These are phyloP conservation scores for Ceratina calcarata DNA, from an alignment of 1,140 invertebrate genomes.

Conservation along the genomic window DNA sequence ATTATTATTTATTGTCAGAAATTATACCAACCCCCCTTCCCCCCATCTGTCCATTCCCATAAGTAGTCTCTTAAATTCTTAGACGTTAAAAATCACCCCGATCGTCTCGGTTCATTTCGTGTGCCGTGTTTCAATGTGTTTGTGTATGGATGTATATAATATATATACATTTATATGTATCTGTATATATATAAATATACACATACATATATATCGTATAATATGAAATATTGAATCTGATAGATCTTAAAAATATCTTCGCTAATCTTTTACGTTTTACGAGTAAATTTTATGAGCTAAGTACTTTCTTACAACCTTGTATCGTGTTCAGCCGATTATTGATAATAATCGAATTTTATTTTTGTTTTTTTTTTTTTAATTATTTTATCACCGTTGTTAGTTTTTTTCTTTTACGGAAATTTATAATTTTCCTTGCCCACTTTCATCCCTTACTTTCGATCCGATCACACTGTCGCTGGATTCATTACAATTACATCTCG, in stretches of 20 bases:
- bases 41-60: not conserved
- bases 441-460: not conserved
- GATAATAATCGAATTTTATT: constrained; percentile 37
- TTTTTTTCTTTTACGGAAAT: constrained; percentile 32
- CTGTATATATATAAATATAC: constrained; percentile 51
- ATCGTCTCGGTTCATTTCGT: constrained; percentile 20
- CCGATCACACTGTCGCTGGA: not conserved
- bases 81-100: constrained; percentile 48
- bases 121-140: constrained; percentile 29
- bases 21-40: constrained; percentile 3
- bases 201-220: constrained; percentile 52
- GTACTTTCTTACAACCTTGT: constrained; percentile 80
- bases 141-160: constrained; percentile 38
- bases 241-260: constrained; percentile 78
- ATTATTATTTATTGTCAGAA: constrained; percentile 57
- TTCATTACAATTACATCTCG: not conserved
- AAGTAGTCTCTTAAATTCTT: constrained; percentile 40
- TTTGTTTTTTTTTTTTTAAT: constrained; percentile 45
- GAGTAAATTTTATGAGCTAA: constrained; percentile 74
- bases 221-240: constrained; percentile 78
- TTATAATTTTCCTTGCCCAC: constrained; percentile 33
- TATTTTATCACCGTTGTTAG: constrained; percentile 54
- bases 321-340: constrained; percentile 64
- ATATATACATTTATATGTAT: constrained; percentile 50
- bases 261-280: constrained; percentile 71